Conservation (phyloP, 2,797 vertebrate genomes). For the Anas bahamensis region DNA sequence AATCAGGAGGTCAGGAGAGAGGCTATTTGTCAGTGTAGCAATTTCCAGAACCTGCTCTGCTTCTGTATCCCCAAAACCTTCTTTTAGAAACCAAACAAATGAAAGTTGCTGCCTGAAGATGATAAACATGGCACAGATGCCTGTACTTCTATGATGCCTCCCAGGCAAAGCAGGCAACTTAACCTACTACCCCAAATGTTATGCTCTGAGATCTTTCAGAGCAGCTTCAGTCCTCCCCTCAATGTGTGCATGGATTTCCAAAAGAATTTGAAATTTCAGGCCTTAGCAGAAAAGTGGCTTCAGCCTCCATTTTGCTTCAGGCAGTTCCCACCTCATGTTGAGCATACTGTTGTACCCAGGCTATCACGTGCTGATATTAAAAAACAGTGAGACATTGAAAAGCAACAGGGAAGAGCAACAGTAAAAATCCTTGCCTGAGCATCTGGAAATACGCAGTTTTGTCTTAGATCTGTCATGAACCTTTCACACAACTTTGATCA, state of each 20-base stretch:
- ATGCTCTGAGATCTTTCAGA: not conserved
- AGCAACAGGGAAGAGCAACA: not conserved
- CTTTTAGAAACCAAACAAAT: not conserved
- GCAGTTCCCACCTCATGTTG: not conserved
- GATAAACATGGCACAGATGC: not conserved
- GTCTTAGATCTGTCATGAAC: not conserved
- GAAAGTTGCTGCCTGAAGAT: not conserved
- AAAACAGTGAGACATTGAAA: not conserved
- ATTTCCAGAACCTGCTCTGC: not conserved
- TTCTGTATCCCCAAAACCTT: not conserved
- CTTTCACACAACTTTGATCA: not conserved
- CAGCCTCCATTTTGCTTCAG: not conserved
- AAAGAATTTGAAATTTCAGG: not conserved
- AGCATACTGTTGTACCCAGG: not conserved
- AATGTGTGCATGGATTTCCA: not conserved
- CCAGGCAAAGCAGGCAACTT: not conserved
- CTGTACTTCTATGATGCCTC: not conserved
- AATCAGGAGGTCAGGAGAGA: not conserved
- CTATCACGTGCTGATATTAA: not conserved
- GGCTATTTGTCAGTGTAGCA: not conserved
- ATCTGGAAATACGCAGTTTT: not conserved
- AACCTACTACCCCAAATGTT: not conserved
- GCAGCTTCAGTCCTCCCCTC: not conserved
- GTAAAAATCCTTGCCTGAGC: not conserved
- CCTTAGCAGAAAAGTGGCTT: not conserved